phyloP scores from a whole-genome alignment of 2,797 vertebrate genomes.

The Anas acuta region DNA sequence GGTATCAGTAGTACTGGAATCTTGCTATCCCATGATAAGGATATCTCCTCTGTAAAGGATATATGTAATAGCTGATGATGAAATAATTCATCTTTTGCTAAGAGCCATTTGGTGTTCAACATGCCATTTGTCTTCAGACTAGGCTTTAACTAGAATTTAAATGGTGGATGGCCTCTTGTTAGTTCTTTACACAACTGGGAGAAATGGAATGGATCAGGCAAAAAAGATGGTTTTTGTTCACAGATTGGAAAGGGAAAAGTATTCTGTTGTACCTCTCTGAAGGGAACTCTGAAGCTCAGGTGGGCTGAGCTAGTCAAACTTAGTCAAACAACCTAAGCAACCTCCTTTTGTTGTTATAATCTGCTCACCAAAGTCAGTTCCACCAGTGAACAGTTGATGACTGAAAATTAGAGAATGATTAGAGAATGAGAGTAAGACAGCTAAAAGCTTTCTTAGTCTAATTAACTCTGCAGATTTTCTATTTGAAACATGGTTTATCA shows the following conservation, averaged over 20 bases:
- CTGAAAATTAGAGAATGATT: background rate
- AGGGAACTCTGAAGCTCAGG: background rate
- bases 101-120: background rate
- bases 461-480: background rate
- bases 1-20: background rate
- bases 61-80: background rate
- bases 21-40: background rate
- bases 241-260: background rate
- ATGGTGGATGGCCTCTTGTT: background rate
- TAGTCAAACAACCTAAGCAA: background rate
- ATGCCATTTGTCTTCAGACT: background rate
- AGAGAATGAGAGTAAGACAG: background rate
- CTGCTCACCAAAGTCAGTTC: background rate
- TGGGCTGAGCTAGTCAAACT: background rate
- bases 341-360: background rate
- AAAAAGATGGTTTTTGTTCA: background rate
- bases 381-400: background rate
- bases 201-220: background rate
- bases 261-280: background rate
- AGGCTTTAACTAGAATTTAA: background rate
- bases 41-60: background rate
- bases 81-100: background rate
- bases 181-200: background rate
- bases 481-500: background rate
- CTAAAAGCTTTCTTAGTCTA: background rate